These are phyloP conservation scores for Cheirogaleus major DNA, from an alignment of 2,797 vertebrate genomes.

Conservation along the genomic window DNA sequence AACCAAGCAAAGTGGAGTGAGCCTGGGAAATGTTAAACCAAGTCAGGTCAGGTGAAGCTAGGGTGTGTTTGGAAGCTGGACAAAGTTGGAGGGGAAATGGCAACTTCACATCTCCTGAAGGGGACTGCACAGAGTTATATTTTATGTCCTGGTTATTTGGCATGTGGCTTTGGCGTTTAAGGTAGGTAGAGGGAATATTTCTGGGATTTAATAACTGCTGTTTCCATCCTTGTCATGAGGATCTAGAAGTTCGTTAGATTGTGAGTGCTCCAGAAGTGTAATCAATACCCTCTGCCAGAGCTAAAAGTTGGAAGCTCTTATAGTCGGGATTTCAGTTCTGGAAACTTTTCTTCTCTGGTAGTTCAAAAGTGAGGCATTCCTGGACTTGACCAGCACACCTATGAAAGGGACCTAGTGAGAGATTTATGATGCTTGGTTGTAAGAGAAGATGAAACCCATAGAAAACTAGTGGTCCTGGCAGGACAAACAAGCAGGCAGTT, in stretches of 20 bases:
- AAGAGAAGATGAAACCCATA: neutral
- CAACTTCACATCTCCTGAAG: neutral
- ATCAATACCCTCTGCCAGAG: neutral
- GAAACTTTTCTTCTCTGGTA: neutral
- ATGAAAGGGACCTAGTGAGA: neutral
- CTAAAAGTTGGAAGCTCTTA: neutral
- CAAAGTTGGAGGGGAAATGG: neutral
- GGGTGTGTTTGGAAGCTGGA: neutral
- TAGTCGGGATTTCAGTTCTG: neutral
- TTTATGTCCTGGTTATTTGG: neutral
- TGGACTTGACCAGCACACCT: neutral
- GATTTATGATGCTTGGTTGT: neutral
- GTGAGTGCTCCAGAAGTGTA: neutral
- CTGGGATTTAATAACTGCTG: neutral
- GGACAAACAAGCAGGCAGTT: neutral
- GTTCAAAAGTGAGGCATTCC: neutral
- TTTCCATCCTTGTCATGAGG: neutral
- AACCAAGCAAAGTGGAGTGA: neutral
- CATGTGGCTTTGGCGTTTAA: constrained; percentile 1
- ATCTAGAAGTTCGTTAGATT: neutral
- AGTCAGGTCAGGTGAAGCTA: neutral
- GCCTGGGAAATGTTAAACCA: neutral
- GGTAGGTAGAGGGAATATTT: neutral
- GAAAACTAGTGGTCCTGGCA: neutral
- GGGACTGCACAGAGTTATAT: neutral